Base-by-base conservation (phyloP, 2,888 invertebrate species). In the Xanthorhoe spadicearia region DNA sequence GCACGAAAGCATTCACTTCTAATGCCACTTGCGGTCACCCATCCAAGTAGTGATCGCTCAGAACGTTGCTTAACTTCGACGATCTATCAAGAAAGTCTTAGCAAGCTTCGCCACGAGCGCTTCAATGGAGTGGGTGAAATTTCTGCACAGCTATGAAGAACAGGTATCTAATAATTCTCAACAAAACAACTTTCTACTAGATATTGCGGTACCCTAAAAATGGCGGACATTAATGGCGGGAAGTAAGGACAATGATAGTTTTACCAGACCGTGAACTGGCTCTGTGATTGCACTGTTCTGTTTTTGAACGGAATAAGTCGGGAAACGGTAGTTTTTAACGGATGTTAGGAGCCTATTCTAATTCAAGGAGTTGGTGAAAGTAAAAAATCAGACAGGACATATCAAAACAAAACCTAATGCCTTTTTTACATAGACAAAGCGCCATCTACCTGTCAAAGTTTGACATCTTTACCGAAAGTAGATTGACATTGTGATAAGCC, bases 221-320 rank as follows among this genome's bases (percentile, higher is more conserved):
- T 78, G 76, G 80, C 77, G 76, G 76, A 82, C 83, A 82, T 81
- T 82, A 83, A 83, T 81, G 75, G 77, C 75, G 74, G 78, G 76
- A 77, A 77, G 78, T 74, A 76, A 76, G 79, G 79, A 84, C 82
- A 84, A 84, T 83, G 81, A 84, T 84, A 79, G 81, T 83, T 80
- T 78, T 81, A 84, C 78, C 84, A 84, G 84, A 84, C 84, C 84
- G 84, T 84, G 77, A 84, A 84, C 75, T 67, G 71, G 74, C 74
- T 77, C 74, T 77, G 69, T 74, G 75, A 79, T 77, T 77, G 70
- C 72, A 32, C 19, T 46, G 56, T 52, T 67, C 73, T 75, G 64
- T 74, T 75, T 70, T 77, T 76, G 73, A 53, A 49, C 46, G 59
- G 60, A 58, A 48, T 64, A 53, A 50, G 63, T 49, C 35, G 28